phyloP scores from a whole-genome alignment of 1,140 invertebrate species.

The Oryctes rhinoceros region DNA sequence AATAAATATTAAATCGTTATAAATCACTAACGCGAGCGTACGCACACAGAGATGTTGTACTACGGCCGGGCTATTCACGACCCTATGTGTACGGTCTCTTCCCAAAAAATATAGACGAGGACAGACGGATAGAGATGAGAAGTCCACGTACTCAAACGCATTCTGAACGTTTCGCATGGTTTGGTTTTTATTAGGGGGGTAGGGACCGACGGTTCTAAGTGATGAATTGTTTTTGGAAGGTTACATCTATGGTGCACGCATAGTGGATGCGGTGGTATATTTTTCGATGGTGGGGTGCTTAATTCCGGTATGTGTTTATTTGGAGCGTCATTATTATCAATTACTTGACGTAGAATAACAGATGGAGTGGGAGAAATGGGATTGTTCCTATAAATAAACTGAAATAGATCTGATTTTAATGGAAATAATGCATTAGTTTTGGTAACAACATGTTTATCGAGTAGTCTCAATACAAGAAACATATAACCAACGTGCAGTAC shows the following conservation, averaged over 20 bases:
- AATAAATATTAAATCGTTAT: conserved; percentile 63
- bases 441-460: no score
- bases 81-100: neutral
- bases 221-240: conserved; percentile 45
- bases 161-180: conserved; percentile 40
- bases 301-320: conserved; percentile 44
- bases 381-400: no score
- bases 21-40: conserved; percentile 53
- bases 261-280: neutral
- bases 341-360: neutral
- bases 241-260: neutral
- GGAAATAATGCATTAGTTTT: no score
- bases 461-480: no score
- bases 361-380: neutral
- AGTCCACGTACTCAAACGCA: neutral
- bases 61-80: neutral
- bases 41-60: neutral
- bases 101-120: neutral
- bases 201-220: conserved; percentile 40
- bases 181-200: conserved; percentile 45
- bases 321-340: conserved; percentile 39
- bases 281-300: neutral
- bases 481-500: no score
- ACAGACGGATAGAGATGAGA: neutral
- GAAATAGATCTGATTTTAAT: no score